Percentiles rank a stretch among this genome's conserved stretches.
phyloP scores from a whole-genome alignment of 2,888 invertebrate genomes.

The Ophion obscuratus region DNA sequence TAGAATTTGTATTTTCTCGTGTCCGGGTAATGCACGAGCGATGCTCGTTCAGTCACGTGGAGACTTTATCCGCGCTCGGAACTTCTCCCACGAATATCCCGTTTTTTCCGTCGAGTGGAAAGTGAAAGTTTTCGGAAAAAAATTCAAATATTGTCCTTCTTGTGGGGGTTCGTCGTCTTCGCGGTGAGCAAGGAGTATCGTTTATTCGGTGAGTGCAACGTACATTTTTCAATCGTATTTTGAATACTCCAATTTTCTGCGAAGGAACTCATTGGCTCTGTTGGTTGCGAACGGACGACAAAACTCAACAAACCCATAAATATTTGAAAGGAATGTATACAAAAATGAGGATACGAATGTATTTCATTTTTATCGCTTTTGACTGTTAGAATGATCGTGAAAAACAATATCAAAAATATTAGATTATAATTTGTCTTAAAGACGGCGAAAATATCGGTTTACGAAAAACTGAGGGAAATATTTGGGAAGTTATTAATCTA shows the following conservation, averaged over 20 bases:
- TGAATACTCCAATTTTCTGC: too few relatives aligned
- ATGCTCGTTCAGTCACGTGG: slow-evolving; percentile 79
- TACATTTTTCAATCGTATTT: too few relatives aligned
- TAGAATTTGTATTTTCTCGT: slow-evolving; percentile 72
- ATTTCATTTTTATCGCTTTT: too few relatives aligned
- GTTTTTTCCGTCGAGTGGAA: slow-evolving; percentile 52
- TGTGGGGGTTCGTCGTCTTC: slow-evolving; percentile 38
- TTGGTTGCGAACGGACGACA: too few relatives aligned
- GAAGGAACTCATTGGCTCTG: too few relatives aligned
- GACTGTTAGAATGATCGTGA: too few relatives aligned
- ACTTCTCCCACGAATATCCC: slow-evolving; percentile 58
- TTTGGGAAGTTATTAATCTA: background rate
- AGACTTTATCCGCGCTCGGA: slow-evolving; percentile 76
- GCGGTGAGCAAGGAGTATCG: slow-evolving; percentile 28
- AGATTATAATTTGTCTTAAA: background rate
- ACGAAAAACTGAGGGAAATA: too few relatives aligned
- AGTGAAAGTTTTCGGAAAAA: slow-evolving; percentile 56
- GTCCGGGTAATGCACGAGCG: slow-evolving; percentile 67
- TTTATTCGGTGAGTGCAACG: slow-evolving; percentile 29
- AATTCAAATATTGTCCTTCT: slow-evolving; percentile 27
- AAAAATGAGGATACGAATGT: too few relatives aligned
- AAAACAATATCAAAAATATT: too few relatives aligned
- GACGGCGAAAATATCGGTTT: too few relatives aligned
- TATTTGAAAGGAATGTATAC: too few relatives aligned
- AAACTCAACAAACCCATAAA: too few relatives aligned